A percentile compares a stretch with the other conserved stretches of the same genome.
Conservation (phyloP, 2,888 invertebrate species). For the Papilio demoleus region DNA sequence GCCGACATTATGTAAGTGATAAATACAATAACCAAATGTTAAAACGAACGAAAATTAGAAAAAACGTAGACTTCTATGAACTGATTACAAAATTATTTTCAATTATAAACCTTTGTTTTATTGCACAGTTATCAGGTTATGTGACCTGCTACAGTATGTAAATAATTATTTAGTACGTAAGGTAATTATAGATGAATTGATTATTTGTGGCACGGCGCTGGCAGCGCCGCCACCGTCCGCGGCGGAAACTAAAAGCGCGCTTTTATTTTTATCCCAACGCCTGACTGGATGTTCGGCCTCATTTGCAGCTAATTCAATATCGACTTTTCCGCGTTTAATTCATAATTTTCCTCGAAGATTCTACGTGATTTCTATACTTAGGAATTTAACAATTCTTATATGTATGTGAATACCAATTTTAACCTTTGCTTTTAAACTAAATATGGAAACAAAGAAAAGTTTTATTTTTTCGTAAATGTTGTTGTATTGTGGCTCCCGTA, state of each 20-base stretch:
- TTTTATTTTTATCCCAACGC: constrained; percentile 37
- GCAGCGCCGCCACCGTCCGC: constrained; percentile 21
- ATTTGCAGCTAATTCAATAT: constrained; percentile 37
- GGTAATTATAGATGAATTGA: constrained; percentile 28
- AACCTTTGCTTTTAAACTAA: not conserved
- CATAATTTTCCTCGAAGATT: constrained; percentile 13
- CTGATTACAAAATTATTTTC: not conserved
- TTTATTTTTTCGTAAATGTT: not conserved
- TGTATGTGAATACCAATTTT: not conserved
- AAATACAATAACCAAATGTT: too few relatives aligned
- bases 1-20: too few relatives aligned
- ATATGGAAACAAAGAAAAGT: not conserved
- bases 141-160: not conserved
- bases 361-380: not conserved
- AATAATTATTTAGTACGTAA: constrained; percentile 15
- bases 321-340: constrained; percentile 35
- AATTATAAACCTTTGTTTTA: not conserved
- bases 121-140: not conserved
- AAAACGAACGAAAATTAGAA: too few relatives aligned
- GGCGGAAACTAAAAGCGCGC: constrained; percentile 28
- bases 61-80: not conserved
- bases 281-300: constrained; percentile 35
- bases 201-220: constrained; percentile 9
- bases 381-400: not conserved
- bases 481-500: not conserved